Evolutionary conservation across 2,888 invertebrate species (phyloP), one percentile per base, ranked within the genome.

Genomic region (Panzeria rudis): DNA sequence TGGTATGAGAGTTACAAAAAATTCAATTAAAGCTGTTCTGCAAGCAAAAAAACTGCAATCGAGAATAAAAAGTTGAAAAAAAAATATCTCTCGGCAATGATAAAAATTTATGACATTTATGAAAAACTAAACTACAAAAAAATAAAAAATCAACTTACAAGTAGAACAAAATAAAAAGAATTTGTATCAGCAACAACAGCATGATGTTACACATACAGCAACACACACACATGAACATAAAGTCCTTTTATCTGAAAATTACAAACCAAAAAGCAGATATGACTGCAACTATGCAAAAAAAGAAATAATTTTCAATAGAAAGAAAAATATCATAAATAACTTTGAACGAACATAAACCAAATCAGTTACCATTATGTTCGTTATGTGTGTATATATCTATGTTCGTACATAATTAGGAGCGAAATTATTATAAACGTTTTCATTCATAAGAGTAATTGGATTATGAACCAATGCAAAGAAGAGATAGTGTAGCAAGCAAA

Each of bases 21-120:
- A 84, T 73, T 84, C 81, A 84, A 84, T 84, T 84, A 84, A 81
- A 81, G 44, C 72, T 54, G 47, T 62, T 20, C 75, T 29, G 50
- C 44, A 80, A 72, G 54, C 15, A 68, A 50, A 32, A 66, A 35
- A 50, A 61, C 20, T 75, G 54, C 75, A 75, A 62, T 76, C 38
- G 41, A 69, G 56, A 50, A 59, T 66, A 68, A 61, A 52, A 54
- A 79, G 32, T 17, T 25, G 0, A 23, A 52, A 15, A 41, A 71
- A 66, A 38, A 66, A 8, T 52, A 32, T 47, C 35, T 76, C 76
- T 75, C 38, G 59, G 76, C 82, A 82, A 76, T 76, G 69, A 82
- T 82, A 76, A 76, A 71, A 76, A 82, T 82, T 82, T 82, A 82
- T 82, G 82, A 82, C 82, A 82, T 82, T 76, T 76, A 76, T 82